Evolutionary conservation across 2,113 vertebrate species (phyloP), one percentile per base, ranked within the genome.

Genomic region (Salminus brasiliensis): DNA sequence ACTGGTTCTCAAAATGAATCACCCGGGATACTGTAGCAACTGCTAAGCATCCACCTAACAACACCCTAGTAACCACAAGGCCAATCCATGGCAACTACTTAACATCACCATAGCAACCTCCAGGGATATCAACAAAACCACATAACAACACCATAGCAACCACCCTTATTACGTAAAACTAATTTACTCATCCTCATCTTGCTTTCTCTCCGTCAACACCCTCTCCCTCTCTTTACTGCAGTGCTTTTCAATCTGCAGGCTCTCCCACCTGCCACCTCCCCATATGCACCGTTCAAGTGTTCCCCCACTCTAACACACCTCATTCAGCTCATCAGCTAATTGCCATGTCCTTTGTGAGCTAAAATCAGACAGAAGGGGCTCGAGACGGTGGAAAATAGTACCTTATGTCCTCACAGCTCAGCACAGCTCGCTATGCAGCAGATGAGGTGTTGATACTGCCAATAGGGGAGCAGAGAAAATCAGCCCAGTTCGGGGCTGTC

Each of bases 261-360:
- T 6, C 15, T 39, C 13, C 9, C 7, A 15, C 25, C 55, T 29
- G 11, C n/a, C n/a, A 60, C 57, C 16, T 27, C 55, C 41, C 21
- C 59, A 25, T 21, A 18, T 21, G 60, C 29, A 34, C 32, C 21
- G 30, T 36, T 53, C 21, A 32, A 32, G 41, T 59, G 25, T 69
- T 69, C 11, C 62, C 34, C 5, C 11, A 41, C 36, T 77, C 39
- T 43, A 41, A 69, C 23, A 69, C 18, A 60, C 4, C 55, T 30
- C 10, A 27, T 43, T 60, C 49, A 76, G 34, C 8, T 32, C 47
- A 39, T 67, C 47, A 7, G 4, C 39, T 60, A 70, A 78, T 78
- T 47, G 23, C 18, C 15, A 25, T 1, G 1, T 60, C 21, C 53
- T 78, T 69, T 78, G 27, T 45, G 16, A 60, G 60, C 8, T 39